Evolutionary conservation across 2,888 invertebrate species (phyloP).

Genomic region (Periphyllus acericola): DNA sequence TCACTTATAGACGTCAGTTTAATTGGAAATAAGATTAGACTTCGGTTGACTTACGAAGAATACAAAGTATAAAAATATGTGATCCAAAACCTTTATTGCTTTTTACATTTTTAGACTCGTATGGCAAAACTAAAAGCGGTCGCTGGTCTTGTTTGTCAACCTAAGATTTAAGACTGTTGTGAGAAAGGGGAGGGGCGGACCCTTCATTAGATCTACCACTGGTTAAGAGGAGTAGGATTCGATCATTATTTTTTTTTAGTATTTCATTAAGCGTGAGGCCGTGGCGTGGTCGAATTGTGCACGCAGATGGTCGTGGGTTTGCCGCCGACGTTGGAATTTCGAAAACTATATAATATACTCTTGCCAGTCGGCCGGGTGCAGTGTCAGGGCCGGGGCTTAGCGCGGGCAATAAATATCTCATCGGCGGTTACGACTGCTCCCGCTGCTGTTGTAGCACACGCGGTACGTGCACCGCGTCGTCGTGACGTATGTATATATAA

Average conservation of each 20-base stretch:
- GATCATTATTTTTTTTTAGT: neutral
- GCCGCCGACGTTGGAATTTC: conserved; percentile 39
- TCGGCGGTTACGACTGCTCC: conserved; percentile 28
- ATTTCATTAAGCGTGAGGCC: neutral
- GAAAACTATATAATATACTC: conserved; percentile 10
- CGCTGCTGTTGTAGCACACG: neutral
- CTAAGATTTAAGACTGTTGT: too few relatives aligned
- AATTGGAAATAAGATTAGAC: too few relatives aligned
- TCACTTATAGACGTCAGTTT: too few relatives aligned
- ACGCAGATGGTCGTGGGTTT: conserved; percentile 45
- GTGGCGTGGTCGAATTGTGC: neutral
- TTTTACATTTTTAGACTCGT: too few relatives aligned
- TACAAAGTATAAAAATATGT: too few relatives aligned
- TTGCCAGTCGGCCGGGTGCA: conserved; percentile 25
- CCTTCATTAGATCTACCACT: too few relatives aligned
- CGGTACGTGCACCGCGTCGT: conserved; percentile 16
- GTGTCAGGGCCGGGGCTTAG: neutral
- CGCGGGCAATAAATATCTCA: conserved; percentile 56
- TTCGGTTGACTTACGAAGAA: too few relatives aligned
- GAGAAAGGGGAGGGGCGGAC: too few relatives aligned
- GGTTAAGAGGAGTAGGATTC: too few relatives aligned
- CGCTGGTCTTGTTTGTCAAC: too few relatives aligned
- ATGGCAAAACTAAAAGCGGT: too few relatives aligned
- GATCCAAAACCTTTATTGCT: too few relatives aligned
- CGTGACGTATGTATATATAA: neutral